These are phyloP conservation scores for Poeciliopsis presidionis DNA, from an alignment of 2,797 vertebrate species.

Conservation along the genomic window DNA sequence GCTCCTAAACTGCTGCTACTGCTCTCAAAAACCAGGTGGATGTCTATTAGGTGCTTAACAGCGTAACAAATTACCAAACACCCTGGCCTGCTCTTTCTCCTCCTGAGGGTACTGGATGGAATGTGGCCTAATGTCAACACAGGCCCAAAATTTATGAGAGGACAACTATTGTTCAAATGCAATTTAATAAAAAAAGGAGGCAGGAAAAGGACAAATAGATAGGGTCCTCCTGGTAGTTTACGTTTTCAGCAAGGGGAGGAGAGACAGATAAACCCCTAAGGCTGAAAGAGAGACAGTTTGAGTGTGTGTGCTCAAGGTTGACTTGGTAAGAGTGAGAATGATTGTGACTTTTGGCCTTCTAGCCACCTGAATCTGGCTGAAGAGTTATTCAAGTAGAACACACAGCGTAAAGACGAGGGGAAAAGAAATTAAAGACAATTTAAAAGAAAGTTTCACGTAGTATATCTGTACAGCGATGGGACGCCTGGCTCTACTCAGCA, in stretches of 20 bases:
- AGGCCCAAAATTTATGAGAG: slow-evolving; percentile 77
- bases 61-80: slow-evolving; percentile 83
- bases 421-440: slow-evolving; percentile 36
- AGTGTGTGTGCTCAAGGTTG: slow-evolving; percentile 29
- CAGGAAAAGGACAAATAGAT: slow-evolving; percentile 66
- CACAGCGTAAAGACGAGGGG: slow-evolving; percentile 31
- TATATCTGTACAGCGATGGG: slow-evolving; percentile 14
- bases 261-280: slow-evolving; percentile 68
- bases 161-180: slow-evolving; percentile 77
- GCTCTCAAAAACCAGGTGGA: slow-evolving; percentile 80
- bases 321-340: slow-evolving; percentile 35
- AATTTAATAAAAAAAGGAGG: slow-evolving; percentile 72
- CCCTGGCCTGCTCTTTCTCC: slow-evolving; percentile 64
- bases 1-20: slow-evolving; percentile 65
- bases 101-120: slow-evolving; percentile 71
- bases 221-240: slow-evolving; percentile 74
- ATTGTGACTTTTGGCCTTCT: slow-evolving; percentile 42
- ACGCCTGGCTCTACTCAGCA: slow-evolving; percentile 29
- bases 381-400: slow-evolving; percentile 40
- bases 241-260: slow-evolving; percentile 63
- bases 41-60: slow-evolving; percentile 80
- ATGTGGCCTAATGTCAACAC: slow-evolving; percentile 79
- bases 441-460: slow-evolving; percentile 15
- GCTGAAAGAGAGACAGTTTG: slow-evolving; percentile 22
- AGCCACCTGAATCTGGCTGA: slow-evolving; percentile 57